Evolutionary conservation across 2,888 invertebrate species (phyloP).

Genomic region (Stenoptilia bipunctidactyla): DNA sequence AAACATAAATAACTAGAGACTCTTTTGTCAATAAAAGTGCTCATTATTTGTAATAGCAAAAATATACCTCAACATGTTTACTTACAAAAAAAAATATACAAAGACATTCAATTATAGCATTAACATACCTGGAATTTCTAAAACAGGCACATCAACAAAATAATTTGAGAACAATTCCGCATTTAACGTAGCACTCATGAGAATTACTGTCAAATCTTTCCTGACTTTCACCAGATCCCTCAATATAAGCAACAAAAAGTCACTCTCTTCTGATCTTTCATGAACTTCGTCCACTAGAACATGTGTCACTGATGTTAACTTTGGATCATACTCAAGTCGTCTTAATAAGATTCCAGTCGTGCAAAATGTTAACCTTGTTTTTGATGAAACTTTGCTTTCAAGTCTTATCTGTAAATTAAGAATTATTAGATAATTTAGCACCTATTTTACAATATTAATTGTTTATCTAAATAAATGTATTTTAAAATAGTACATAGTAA

Average conservation of each 20-base stretch:
- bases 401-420: slow-evolving; percentile 77
- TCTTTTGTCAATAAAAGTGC: too few species aligned
- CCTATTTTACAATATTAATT: too few species aligned
- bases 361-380: slow-evolving; percentile 90
- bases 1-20: too few species aligned
- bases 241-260: slow-evolving; percentile 87
- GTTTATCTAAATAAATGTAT: too few species aligned
- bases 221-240: slow-evolving; percentile 80
- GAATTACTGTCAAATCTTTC: slow-evolving; percentile 82
- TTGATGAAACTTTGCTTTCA: slow-evolving; percentile 81
- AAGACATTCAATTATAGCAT: neutral
- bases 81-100: neutral
- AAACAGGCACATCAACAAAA: slow-evolving; percentile 82
- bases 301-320: slow-evolving; percentile 83
- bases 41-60: too few species aligned
- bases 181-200: slow-evolving; percentile 96
- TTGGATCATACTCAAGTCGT: slow-evolving; percentile 83
- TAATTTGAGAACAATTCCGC: slow-evolving; percentile 87
- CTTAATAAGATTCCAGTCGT: slow-evolving; percentile 93
- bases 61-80: slow-evolving; percentile 1
- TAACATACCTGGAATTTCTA: slow-evolving; percentile 80
- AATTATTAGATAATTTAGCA: neutral
- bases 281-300: slow-evolving; percentile 93
- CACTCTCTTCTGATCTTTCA: slow-evolving; percentile 91
- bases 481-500: too few species aligned